Conservation (phyloP, 2,888 invertebrate species). For the Cybosia mesomella region DNA sequence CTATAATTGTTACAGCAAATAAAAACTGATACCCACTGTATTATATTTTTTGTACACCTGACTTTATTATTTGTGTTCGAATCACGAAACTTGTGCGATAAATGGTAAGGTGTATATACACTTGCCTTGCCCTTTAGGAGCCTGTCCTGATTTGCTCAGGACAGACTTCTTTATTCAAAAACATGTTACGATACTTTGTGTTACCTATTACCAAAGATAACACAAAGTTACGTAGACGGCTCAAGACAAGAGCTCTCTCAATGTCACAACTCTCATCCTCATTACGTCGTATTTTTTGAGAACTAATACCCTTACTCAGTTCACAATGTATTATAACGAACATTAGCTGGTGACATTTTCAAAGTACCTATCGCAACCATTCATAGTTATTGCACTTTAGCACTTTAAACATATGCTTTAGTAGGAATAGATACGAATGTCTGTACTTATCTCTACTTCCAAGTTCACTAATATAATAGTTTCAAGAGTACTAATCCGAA, state of each 20-base stretch:
- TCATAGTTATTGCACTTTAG: too few relatives aligned
- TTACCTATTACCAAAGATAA: not conserved
- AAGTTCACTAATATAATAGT: too few relatives aligned
- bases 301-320: too few relatives aligned
- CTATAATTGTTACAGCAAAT: not conserved
- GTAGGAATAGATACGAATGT: too few relatives aligned
- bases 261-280: not conserved
- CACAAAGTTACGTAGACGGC: not conserved
- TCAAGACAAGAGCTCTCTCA: not conserved
- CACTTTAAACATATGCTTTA: too few relatives aligned
- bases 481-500: not conserved
- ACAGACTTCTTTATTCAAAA: slow-evolving; percentile 35
- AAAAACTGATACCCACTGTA: not conserved
- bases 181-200: slow-evolving; percentile 27
- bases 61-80: slow-evolving; percentile 35
- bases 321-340: too few relatives aligned
- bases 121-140: slow-evolving; percentile 32
- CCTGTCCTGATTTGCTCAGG: slow-evolving; percentile 35
- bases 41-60: not conserved
- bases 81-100: slow-evolving; percentile 37
- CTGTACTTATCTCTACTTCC: too few relatives aligned
- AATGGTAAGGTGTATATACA: slow-evolving; percentile 38
- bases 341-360: too few relatives aligned
- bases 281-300: not conserved
- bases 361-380: too few relatives aligned